Evolutionary conservation across 2,113 vertebrate genomes (phyloP).

Genomic region (Zapornia atra): DNA sequence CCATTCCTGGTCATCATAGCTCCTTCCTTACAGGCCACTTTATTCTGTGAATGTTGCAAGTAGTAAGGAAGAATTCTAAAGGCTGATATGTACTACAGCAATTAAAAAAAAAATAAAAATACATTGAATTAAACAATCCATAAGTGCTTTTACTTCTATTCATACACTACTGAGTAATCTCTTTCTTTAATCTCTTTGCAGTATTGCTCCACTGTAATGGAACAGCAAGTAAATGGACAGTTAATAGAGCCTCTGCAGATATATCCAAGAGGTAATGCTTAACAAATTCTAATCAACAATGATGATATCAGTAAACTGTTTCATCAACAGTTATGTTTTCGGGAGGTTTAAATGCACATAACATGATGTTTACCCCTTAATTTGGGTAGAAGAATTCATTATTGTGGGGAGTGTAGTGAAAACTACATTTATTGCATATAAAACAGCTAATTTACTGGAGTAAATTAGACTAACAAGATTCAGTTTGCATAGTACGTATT

Average conservation of each 20-base stretch:
- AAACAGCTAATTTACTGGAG: slow-evolving; percentile 73
- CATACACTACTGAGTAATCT: slow-evolving; percentile 54
- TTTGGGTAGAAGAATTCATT: slow-evolving; percentile 62
- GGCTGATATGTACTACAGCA: background rate
- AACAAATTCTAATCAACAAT: slow-evolving; percentile 64
- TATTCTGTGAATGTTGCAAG: background rate
- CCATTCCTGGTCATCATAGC: background rate
- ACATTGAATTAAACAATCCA: background rate
- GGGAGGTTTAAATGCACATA: slow-evolving; percentile 67
- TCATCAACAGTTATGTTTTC: slow-evolving; percentile 69
- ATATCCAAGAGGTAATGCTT: slow-evolving; percentile 89
- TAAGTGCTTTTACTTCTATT: slow-evolving; percentile 16
- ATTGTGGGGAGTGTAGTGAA: slow-evolving; percentile 48
- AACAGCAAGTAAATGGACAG: slow-evolving; percentile 93
- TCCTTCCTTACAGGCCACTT: background rate
- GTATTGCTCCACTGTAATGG: slow-evolving; percentile 96
- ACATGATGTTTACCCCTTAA: slow-evolving; percentile 65
- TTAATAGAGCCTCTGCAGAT: slow-evolving; percentile 96
- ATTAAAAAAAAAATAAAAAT: background rate
- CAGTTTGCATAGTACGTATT: slow-evolving; percentile 54
- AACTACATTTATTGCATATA: slow-evolving; percentile 67
- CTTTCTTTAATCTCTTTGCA: slow-evolving; percentile 76
- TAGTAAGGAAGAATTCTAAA: background rate
- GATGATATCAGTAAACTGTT: slow-evolving; percentile 56
- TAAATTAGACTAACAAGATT: slow-evolving; percentile 77